Conservation (phyloP, 2,888 invertebrate species). For the Therioaphis trifolii region DNA sequence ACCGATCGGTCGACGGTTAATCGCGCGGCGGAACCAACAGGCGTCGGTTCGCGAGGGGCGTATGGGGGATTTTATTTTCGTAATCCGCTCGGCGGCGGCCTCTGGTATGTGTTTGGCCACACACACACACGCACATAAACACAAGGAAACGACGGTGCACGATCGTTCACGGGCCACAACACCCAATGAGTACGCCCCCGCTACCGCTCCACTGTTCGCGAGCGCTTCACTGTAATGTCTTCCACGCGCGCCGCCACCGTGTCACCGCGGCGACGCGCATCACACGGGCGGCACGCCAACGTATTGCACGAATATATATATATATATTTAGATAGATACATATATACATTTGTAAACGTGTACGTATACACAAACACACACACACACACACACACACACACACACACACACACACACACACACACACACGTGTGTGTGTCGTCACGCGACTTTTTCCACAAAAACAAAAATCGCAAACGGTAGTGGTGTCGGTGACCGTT, state of each 20-base stretch:
- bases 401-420: background rate
- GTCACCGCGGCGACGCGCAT: background rate
- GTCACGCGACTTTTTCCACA: slow-evolving; percentile 30
- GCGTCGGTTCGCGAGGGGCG: slow-evolving; percentile 53
- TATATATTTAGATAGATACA: too few species aligned
- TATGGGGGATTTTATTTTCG: slow-evolving; percentile 55
- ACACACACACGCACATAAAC: background rate
- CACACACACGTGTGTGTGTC: background rate
- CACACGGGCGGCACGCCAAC: background rate
- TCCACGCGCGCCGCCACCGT: background rate
- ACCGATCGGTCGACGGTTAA: slow-evolving; percentile 20
- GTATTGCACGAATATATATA: background rate
- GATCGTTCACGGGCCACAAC: slow-evolving; percentile 59
- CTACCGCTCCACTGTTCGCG: background rate
- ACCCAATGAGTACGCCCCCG: slow-evolving; percentile 34
- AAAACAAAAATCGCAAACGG: slow-evolving; percentile 3
- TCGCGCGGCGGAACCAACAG: slow-evolving; percentile 49
- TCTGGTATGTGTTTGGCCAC: slow-evolving; percentile 39
- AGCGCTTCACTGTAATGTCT: slow-evolving; percentile 8
- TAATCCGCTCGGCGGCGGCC: slow-evolving; percentile 49
- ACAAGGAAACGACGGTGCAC: slow-evolving; percentile 40
- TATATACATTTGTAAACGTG: too few species aligned
- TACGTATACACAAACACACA: background rate
- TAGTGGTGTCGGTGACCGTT: background rate
- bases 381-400: too few species aligned